Conservation (phyloP, 2,113 vertebrate species). For the Centropus unirufus region DNA sequence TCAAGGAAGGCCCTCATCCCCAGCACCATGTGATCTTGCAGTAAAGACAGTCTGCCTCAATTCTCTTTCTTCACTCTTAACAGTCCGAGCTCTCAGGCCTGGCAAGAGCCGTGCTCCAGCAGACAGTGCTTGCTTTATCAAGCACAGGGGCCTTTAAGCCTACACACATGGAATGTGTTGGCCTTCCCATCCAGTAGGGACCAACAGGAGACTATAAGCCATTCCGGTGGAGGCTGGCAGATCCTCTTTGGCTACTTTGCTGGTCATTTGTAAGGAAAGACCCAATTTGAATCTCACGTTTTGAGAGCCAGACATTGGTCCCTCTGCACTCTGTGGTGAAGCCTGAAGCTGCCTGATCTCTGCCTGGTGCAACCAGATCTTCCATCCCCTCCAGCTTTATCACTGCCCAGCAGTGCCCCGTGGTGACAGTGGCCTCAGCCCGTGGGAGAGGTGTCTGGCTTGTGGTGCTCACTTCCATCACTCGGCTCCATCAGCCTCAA, state of each 20-base stretch:
- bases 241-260: background rate
- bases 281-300: background rate
- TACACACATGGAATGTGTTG: background rate
- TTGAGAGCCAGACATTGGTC: background rate
- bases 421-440: background rate
- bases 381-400: background rate
- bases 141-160: background rate
- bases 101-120: background rate
- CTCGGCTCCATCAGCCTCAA: background rate
- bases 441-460: background rate
- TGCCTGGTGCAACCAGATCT: background rate
- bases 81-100: background rate
- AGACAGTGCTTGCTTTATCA: background rate
- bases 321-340: background rate
- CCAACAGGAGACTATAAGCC: background rate
- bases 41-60: background rate
- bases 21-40: background rate
- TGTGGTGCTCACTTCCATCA: background rate
- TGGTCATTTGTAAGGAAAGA: background rate
- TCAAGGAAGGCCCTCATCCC: background rate
- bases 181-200: background rate
- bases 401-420: background rate
- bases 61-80: background rate
- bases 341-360: background rate
- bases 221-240: background rate